These are phyloP conservation scores for Phasia obesa DNA, from an alignment of 2,888 invertebrate genomes.

Conservation along the genomic window DNA sequence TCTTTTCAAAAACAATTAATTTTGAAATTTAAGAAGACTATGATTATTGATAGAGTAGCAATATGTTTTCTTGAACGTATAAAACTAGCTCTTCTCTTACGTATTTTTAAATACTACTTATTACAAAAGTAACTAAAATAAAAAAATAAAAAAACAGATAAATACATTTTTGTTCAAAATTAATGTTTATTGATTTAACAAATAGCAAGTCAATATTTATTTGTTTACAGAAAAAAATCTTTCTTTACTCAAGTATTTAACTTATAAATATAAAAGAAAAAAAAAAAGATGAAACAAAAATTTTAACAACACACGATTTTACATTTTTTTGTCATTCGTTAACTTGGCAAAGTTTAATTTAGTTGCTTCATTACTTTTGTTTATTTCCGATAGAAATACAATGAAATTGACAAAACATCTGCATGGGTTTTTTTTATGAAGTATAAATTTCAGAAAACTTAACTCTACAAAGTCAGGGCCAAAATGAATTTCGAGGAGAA, in stretches of 20 bases:
- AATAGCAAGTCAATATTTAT: slow-evolving; percentile 63
- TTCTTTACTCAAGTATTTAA: slow-evolving; percentile 12
- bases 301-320: slow-evolving; percentile 8
- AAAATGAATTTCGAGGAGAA: slow-evolving; percentile 31
- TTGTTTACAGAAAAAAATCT: slow-evolving; percentile 31
- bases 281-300: slow-evolving; percentile 11
- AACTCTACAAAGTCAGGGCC: slow-evolving; percentile 40
- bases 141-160: not conserved
- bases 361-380: not conserved
- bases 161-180: slow-evolving; percentile 1
- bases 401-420: not conserved
- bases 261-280: slow-evolving; percentile 22
- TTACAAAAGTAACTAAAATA: slow-evolving; percentile 19
- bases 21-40: too few species aligned
- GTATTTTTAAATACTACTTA: slow-evolving; percentile 26
- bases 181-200: slow-evolving; percentile 52
- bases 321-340: not conserved
- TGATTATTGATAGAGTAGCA: too few species aligned
- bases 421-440: slow-evolving; percentile 41
- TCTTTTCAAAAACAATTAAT: too few species aligned
- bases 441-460: slow-evolving; percentile 38
- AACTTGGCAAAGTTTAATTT: slow-evolving; percentile 4
- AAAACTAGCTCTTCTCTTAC: slow-evolving; percentile 37
- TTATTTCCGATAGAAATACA: not conserved
- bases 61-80: not conserved